Evolutionary conservation across 2,888 invertebrate species (phyloP), one percentile per base, ranked within the genome.

Genomic region (Tholera decimalis): DNA sequence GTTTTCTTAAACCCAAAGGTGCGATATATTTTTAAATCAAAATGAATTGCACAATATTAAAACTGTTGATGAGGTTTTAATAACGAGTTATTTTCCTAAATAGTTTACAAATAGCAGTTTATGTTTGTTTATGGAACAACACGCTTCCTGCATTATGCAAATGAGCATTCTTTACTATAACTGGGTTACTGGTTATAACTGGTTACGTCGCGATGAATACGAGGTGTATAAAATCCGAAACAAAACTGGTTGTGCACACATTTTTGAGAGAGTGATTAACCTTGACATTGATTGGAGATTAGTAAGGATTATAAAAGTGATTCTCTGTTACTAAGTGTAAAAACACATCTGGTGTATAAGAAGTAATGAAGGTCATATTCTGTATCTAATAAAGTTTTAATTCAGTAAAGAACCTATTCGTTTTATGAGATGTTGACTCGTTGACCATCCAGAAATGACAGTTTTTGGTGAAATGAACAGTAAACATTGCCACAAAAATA

Each of bases 281-380:
- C 11, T 57, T 22, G 37, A 22, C 20, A 20, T 55, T 58, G 57
- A 28, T 56, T 57, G 37, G 5, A 26, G 13, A n/a, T 1, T 5
- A n/a, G 6, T 13, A 4, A 22, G 24, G 0, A 18, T 18, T 53
- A 4, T n/a, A 20, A 18, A 35, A 1, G 2, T 33, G 56, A 2
- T 28, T 1, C 8, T 20, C 1, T n/a, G 57, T n/a, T n/a, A n/a
- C n/a, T n/a, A n/a, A n/a, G n/a, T n/a, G n/a, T n/a, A n/a, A n/a
- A n/a, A n/a, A n/a, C n/a, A n/a, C n/a, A n/a, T n/a, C n/a, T n/a
- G n/a, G n/a, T n/a, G n/a, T n/a, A n/a, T n/a, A n/a, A n/a, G n/a
- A n/a, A n/a, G n/a, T n/a, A n/a, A n/a, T n/a, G n/a, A n/a, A n/a
- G n/a, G n/a, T n/a, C n/a, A n/a, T n/a, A n/a, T n/a, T n/a, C n/a